These are phyloP conservation scores for Microcebus lehilahytsara DNA, from an alignment of 2,113 vertebrate species.

Conservation along the genomic window DNA sequence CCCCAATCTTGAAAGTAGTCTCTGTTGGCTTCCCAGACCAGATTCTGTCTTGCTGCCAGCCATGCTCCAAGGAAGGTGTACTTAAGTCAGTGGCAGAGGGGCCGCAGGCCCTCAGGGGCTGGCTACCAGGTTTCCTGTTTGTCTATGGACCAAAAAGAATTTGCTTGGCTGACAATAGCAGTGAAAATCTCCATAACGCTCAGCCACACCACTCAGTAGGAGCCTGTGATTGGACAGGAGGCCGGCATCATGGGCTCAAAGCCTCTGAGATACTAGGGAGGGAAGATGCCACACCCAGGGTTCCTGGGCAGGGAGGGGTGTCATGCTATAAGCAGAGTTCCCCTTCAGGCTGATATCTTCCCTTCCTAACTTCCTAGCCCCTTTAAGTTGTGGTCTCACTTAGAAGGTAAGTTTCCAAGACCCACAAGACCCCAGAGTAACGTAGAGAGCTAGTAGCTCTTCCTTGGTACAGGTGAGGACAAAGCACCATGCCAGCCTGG, in stretches of 20 bases:
- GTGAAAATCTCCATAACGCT: neutral
- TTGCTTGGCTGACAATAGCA: neutral
- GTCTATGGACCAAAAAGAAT: neutral
- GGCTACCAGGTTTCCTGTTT: neutral
- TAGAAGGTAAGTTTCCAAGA: neutral
- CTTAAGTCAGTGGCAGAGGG: neutral
- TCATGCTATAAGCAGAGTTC: neutral
- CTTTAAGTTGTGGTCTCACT: neutral
- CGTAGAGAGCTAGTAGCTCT: neutral
- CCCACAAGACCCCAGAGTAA: neutral
- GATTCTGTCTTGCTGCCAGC: neutral
- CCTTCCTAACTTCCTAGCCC: neutral
- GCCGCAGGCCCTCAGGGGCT: neutral
- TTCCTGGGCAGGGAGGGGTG: neutral
- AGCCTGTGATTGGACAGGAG: neutral
- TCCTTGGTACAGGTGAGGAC: neutral
- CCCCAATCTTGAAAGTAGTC: neutral
- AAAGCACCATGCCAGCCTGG: neutral
- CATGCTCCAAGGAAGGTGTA: neutral
- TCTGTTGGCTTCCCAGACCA: neutral
- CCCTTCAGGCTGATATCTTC: neutral
- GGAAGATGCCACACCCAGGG: neutral
- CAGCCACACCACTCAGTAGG: neutral
- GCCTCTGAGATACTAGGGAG: neutral
- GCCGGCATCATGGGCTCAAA: neutral